Base-by-base conservation (phyloP, 2,888 invertebrate species). In the Drosophila putrida region DNA sequence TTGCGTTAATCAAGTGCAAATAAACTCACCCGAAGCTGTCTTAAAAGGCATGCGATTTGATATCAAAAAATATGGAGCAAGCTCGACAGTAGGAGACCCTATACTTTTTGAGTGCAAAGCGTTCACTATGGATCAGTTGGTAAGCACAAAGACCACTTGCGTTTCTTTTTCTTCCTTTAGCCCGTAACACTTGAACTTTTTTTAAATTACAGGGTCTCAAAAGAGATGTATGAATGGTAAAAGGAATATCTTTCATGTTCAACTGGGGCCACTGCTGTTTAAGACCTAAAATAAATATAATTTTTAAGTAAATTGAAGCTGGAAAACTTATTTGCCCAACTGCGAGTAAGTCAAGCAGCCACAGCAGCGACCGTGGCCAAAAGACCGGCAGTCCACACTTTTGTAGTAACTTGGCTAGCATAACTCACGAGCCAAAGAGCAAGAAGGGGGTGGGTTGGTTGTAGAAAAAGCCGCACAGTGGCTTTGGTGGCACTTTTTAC, bases 271-370 rank as follows among this genome's bases (percentile, higher is more conserved):
- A 35, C 15, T 43, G 47, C 64, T 84, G 72, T 72, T 79, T 78
- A 72, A 76, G 66, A 71, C 46, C 58, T 53, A 82, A 86, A 84
- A 78, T 88, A 88, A 88, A 86, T 88, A 80, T 88, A 84, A 84
- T 84, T 84, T 84, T 80, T 75, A 84, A 84, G 88, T 84, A 86
- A 84, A 84, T 82, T 75, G 83, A 68, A 80, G 83, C 71, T 50
- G 77, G 55, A 75, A 66, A 78, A 78, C 65, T 80, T 80, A 85
- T 79, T 87, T 79, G 79, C 61, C 61, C 47, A 67, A 59, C 55
- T 10, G 9, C 31, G 31, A 35, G 10, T 51, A 46, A 63, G 66
- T 41, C 76, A 60, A 51, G 43, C 55, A 43, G 36, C 49, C 41
- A 10, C 58, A 77, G 38, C 28, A 44, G 41, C 54, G 15, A 53